Evolutionary conservation across 1,140 invertebrate species (phyloP), one percentile per base, ranked within the genome.

Genomic region (Lordiphosa collinella): DNA sequence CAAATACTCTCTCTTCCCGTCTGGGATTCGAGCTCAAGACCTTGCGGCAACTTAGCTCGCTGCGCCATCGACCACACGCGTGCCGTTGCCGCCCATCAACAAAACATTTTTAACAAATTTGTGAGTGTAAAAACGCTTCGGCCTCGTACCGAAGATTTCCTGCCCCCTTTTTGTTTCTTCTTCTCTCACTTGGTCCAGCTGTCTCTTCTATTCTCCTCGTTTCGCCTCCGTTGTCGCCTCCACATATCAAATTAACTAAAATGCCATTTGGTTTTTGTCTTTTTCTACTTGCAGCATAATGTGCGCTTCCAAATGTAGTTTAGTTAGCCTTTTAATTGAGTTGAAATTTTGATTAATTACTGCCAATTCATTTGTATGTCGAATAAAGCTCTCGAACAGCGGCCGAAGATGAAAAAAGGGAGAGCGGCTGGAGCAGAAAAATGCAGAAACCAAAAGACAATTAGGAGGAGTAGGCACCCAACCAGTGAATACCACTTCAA

Each of bases 221-320:
- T 31, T 37, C 22, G 36, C 11, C 18, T 12, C 4, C 1, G 29
- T 36, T 16, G n/a, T 14, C 13, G 63, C 62, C 47, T 59, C 67
- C 70, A 80, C 75, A 80, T 80, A 80, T 80, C 70, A 82, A 80
- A 80, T 80, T 82, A 82, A 82, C 76, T 80, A 80, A 80, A 80
- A 80, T 82, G 76, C 78, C 76, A 76, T 82, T 82, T 82, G 76
- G 78, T 82, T 82, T 82, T 82, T 82, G 78, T 84, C 78, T 84
- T 72, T 67, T 73, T 76, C 76, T 80, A 80, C 78, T 82, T 82
- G 78, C 78, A 82, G 78, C 78, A 82, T 84, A 82, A 72, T 84
- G 78, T 82, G 59, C 78, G 78, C 78, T 82, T 82, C 78, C 73
- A 72, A 72, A 66, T 49, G 52, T 84, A 82, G 78, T 85, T 84